Base-by-base conservation (phyloP, 2,888 invertebrate genomes). In the Ornithoptera priamus region DNA sequence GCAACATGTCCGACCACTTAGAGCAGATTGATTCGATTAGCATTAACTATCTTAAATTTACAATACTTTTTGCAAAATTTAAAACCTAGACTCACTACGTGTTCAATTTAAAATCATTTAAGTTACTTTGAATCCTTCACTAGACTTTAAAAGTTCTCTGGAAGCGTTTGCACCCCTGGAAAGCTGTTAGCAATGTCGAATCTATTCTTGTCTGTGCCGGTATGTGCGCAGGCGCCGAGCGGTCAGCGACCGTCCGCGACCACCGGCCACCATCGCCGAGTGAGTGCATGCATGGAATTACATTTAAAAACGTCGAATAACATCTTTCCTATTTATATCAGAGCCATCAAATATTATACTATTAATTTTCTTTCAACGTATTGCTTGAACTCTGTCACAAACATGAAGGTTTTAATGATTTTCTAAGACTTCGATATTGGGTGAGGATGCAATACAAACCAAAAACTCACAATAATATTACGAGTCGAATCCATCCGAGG, bases 141-240 rank as follows among this genome's bases (percentile, higher is more conserved):
- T 15, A 15, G 15, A 15, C 46, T 46, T 46, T 53, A 18, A 53
- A 53, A 53, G n/a, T 46, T 22, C 22, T 42, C 62, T 68, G 58
- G 24, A 68, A n/a, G 57, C 50, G 20, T 62, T 70, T 36, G 62
- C 36, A 42, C 22, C 60, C 22, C 64, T 70, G 53, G 57, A 61
- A 56, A 46, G 36, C 66, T 39, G 17, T 62, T 65, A 72, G 72
- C 65, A 71, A 64, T 46, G 62, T 73, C 68, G 67, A 70, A 71
- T 77, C 81, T 80, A 80, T 81, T 80, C 80, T 77, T 78, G 77
- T 74, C 74, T 76, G 73, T 79, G 78, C 74, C 76, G 85, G 84
- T 80, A 83, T 84, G 85, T 80, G 76, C 75, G 74, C 75, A 66
- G 81, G 83, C 84, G 83, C 82, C 80, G 74, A 36, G 62, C 74